Percentiles rank a stretch among this genome's conserved stretches.
phyloP scores from a whole-genome alignment of 2,888 invertebrate species.

The Pseudolycoriella hygida region DNA sequence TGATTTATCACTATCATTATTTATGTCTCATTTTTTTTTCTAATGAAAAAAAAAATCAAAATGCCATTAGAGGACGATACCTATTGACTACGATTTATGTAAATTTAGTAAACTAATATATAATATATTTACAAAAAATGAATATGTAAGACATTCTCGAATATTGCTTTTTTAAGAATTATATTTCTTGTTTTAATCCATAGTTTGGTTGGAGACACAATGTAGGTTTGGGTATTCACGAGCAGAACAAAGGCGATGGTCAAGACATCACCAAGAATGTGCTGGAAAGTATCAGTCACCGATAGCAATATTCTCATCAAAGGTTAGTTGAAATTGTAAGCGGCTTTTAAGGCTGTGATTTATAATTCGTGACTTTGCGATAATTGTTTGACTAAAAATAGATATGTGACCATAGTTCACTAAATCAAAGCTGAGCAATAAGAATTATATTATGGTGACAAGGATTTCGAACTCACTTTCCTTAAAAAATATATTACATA shows the following conservation, averaged over 20 bases:
- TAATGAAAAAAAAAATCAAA: too few relatives aligned
- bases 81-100: too few relatives aligned
- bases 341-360: background rate
- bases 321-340: slow-evolving; percentile 16
- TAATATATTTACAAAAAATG: background rate
- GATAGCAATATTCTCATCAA: slow-evolving; percentile 40
- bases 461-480: too few relatives aligned
- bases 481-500: too few relatives aligned
- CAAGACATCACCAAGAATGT: slow-evolving; percentile 40
- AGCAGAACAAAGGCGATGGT: slow-evolving; percentile 46
- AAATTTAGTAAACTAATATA: background rate
- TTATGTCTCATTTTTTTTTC: too few relatives aligned
- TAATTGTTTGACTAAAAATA: background rate
- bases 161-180: too few relatives aligned
- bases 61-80: too few relatives aligned
- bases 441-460: too few relatives aligned
- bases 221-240: slow-evolving; percentile 41
- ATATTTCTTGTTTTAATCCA: background rate
- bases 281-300: slow-evolving; percentile 49
- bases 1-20: too few relatives aligned
- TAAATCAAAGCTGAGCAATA: too few relatives aligned
- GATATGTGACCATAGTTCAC: background rate
- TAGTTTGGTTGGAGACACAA: background rate
- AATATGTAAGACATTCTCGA: too few relatives aligned
- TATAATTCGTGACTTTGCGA: background rate